A percentile compares a stretch with the other conserved stretches of the same genome.
Evolutionary conservation across 1,140 invertebrate species (phyloP).

Genomic region (Drosophila equinoxialis): DNA sequence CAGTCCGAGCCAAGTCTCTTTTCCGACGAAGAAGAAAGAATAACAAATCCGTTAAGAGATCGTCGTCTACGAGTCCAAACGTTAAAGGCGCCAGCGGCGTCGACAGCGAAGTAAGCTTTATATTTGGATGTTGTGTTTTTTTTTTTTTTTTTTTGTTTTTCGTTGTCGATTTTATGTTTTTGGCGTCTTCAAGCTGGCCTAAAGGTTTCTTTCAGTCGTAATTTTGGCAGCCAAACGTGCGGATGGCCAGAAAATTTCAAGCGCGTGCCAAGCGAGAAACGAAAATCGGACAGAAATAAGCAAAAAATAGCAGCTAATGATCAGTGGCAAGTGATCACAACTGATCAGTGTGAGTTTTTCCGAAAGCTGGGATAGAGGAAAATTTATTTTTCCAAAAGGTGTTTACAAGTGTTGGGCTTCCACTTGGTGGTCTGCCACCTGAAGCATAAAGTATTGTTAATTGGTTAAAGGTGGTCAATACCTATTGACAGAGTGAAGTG

Average conservation of each 20-base stretch:
- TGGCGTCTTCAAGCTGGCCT: slow-evolving; percentile 59
- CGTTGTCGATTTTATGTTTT: slow-evolving; percentile 26
- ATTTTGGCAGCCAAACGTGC: slow-evolving; percentile 78
- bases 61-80: slow-evolving; percentile 1
- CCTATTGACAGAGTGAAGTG: slow-evolving; percentile 13
- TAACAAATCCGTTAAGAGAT: slow-evolving; percentile 42
- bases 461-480: slow-evolving; percentile 20
- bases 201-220: slow-evolving; percentile 69
- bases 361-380: slow-evolving; percentile 9
- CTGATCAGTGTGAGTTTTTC: slow-evolving; percentile 11
- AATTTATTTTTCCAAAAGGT: slow-evolving; percentile 1
- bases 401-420: background rate
- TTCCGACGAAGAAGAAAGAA: slow-evolving; percentile 49
- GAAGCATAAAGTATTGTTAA: slow-evolving; percentile 19
- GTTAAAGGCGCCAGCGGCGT: slow-evolving; percentile 13
- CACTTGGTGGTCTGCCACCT: slow-evolving; percentile 11
- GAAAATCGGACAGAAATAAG: slow-evolving; percentile 12
- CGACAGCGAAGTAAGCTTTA: slow-evolving; percentile 44
- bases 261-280: slow-evolving; percentile 28
- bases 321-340: background rate
- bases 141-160: background rate
- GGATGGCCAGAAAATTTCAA: slow-evolving; percentile 47
- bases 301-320: background rate
- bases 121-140: slow-evolving; percentile 7
- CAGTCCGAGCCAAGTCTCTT: slow-evolving; percentile 18